phyloP scores from a whole-genome alignment of 2,797 vertebrate genomes.

The Propithecus deckenii region DNA sequence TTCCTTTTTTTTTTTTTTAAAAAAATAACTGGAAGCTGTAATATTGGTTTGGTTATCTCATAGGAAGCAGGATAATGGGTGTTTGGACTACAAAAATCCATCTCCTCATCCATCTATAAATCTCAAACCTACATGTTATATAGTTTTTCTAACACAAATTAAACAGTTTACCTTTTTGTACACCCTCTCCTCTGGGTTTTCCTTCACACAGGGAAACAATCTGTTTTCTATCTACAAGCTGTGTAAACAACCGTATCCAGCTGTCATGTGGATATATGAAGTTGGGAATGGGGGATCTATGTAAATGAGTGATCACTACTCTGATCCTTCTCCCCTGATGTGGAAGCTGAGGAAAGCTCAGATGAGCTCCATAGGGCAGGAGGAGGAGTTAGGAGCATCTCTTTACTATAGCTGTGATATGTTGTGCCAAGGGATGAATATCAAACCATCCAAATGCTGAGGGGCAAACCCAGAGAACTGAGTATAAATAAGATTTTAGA shows the following conservation, averaged over 20 bases:
- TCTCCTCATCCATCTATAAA: slow-evolving; percentile 7
- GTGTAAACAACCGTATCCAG: slow-evolving; percentile 47
- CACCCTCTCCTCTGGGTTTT: slow-evolving; percentile 7
- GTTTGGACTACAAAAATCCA: slow-evolving; percentile 1
- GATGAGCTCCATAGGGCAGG: neutral
- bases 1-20: neutral
- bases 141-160: slow-evolving; percentile 47
- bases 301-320: neutral
- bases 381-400: neutral
- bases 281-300: neutral
- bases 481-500: neutral
- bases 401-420: neutral
- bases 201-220: slow-evolving; percentile 40
- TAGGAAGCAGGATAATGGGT: neutral
- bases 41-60: slow-evolving; percentile 10
- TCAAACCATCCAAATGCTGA: neutral
- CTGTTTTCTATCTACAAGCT: slow-evolving; percentile 21
- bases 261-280: slow-evolving; percentile 25
- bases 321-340: neutral
- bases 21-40: neutral
- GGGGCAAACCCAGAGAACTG: neutral
- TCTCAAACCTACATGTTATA: slow-evolving; percentile 32
- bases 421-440: neutral
- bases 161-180: slow-evolving; percentile 51
- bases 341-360: neutral